Percentiles rank a stretch among this genome's conserved stretches.
Conservation (phyloP, 2,797 vertebrate genomes). For the Oreochromis mossambicus region DNA sequence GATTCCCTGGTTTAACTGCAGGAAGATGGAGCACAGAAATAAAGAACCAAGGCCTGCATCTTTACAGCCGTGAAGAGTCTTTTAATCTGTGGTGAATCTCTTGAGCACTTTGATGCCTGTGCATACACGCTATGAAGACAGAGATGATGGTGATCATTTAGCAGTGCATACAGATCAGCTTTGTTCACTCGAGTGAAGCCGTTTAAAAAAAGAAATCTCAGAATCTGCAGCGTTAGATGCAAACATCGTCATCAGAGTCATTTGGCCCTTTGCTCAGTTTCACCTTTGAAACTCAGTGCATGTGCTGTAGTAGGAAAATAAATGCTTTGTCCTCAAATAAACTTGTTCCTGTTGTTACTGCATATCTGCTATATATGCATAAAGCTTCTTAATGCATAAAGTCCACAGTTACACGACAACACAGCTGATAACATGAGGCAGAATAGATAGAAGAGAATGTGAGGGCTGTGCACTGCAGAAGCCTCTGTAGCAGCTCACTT, state of each 20-base stretch:
- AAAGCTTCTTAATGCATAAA: conserved; percentile 58
- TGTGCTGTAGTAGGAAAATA: conserved; percentile 64
- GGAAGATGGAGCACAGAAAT: conserved; percentile 28
- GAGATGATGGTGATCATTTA: conserved; percentile 5
- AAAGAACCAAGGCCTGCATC: conserved; percentile 15
- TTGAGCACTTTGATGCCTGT: conserved; percentile 7
- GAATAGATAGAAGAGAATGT: conserved; percentile 8
- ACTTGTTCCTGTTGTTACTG: conserved; percentile 42
- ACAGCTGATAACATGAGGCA: conserved; percentile 31
- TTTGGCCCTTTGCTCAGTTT: conserved; percentile 62
- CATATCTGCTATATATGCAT: conserved; percentile 58
- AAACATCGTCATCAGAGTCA: conserved; percentile 31
- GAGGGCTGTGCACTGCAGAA: conserved; percentile 3
- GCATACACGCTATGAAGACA: not conserved
- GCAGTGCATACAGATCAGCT: conserved; percentile 40
- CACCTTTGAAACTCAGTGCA: conserved; percentile 57
- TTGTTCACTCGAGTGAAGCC: conserved; percentile 11
- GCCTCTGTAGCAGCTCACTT: conserved; percentile 1
- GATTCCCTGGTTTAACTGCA: conserved; percentile 10
- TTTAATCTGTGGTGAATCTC: not conserved
- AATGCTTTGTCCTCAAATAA: conserved; percentile 51
- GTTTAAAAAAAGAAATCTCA: not conserved
- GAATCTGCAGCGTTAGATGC: conserved; percentile 18
- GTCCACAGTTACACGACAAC: conserved; percentile 24
- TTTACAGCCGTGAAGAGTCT: not conserved